Evolutionary conservation across 2,888 invertebrate genomes (phyloP), one percentile per base, ranked within the genome.

Genomic region (Zygogramma bicolorata): DNA sequence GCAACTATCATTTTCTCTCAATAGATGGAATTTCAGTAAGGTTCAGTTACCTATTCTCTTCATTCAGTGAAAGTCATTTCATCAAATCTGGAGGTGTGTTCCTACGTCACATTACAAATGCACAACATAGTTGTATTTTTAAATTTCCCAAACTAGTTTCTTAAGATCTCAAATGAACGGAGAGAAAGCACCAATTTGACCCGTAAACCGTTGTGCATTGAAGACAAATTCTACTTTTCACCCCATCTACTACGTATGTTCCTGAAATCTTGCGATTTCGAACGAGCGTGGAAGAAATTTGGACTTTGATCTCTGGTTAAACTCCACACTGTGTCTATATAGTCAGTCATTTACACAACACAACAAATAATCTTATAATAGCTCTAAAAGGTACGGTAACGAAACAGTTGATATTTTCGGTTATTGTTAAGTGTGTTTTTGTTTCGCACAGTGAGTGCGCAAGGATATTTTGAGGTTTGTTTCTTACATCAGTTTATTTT

Each of bases 271-370:
- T 0, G 13, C 5, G 18, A 29, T 25, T 46, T 46, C 46, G 25
- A 31, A 62, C 8, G 62, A 42, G 27, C 40, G 42, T 46, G 42
- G 67, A 75, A 73, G 75, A 74, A 77, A 78, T 76, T 78, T 77
- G 79, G 79, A 81, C 80, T 81, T 81, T 81, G 80, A 25, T 73
- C 76, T 42, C 8, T 67, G 73, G 73, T 77, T 80, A 75, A 77
- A 80, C 79, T 79, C 76, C 68, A 75, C 57, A 61, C 38, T 63
- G 61, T 59, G 34, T 70, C 58, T 73, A 62, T 73, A 66, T 73
- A 69, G 27, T 62, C 61, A 58, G 38, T 63, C 40, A 53, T 57
- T 58, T 63, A 66, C 66, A 62, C 72, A 61, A 34, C 22, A 49
- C 59, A 71, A 73, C 65, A 68, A 68, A 68, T 42, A 42, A 22